Base-by-base conservation (phyloP, 2,888 invertebrate species). In the Zele albiditarsus region DNA sequence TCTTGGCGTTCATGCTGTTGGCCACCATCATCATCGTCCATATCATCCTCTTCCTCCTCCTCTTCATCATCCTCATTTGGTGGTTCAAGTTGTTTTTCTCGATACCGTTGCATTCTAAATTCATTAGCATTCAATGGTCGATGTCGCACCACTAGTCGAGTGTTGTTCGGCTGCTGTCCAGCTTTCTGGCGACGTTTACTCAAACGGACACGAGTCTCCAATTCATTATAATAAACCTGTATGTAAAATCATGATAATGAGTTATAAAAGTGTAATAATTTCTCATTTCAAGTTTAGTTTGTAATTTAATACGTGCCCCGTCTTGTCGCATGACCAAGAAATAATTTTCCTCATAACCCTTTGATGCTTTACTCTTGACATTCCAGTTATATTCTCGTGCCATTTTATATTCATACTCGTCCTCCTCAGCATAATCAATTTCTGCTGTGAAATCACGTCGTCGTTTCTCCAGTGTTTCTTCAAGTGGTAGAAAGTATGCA, bases 331-430 rank as follows among this genome's bases (percentile, higher is more conserved):
- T 94, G 75, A 98, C 96, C 90, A 98, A 94, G 91, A 98, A 98
- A 88, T 98, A 98, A 88, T 98, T 99, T 90, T 99, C 98, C 89
- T 98, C 98, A 84, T 98, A 98, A 49, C 97, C 97, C 87, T 96
- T 95, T 0, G 96, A 96, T 0, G 96, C 94, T 90, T 98, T 98
- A 89, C 97, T 98, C 90, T 99, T 98, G 25, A 99, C 98, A 87
- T 98, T 98, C 99, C 99, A 99, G 88, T 98, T 98, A 89, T 99
- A 99, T 88, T 99, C 99, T 78, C 99, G 92, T 0, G 98, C 97
- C 94, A 99, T 96, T 89, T 96, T 95, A 86, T 99, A 99, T 83
- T 99, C 98, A 85, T 99, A 99, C 72, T 96, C 96, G 80, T 96
- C 95, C 0, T 95, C 97, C 62, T 97, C 97, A 86, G 94, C 93